Evolutionary conservation across 2,797 vertebrate genomes (phyloP).

Genomic region (Halcyon leucocephala): DNA sequence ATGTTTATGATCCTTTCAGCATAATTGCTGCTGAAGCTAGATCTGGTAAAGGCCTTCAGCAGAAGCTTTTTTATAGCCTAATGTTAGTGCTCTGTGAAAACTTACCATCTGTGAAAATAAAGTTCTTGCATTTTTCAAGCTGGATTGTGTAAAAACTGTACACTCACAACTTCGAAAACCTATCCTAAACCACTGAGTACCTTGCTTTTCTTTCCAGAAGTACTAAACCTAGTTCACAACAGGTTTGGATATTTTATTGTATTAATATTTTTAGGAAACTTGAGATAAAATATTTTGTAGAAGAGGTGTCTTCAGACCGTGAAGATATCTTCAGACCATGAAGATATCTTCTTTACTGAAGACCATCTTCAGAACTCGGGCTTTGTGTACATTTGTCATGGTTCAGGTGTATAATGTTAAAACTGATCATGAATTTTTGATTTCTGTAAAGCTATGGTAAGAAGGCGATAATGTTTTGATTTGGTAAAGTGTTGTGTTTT

Average conservation of each 20-base stretch:
- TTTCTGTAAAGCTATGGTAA: not conserved
- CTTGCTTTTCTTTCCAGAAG: not conserved
- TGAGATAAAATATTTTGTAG: not conserved
- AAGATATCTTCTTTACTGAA: no score
- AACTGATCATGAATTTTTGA: not conserved
- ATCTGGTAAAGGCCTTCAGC: not conserved
- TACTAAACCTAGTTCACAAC: not conserved
- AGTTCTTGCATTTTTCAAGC: not conserved
- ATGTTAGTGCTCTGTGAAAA: not conserved
- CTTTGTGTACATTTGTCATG: not conserved
- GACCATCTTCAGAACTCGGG: rapidly evolving
- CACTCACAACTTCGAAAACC: not conserved
- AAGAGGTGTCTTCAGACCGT: not conserved
- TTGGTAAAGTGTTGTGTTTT: not conserved
- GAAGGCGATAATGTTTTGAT: not conserved
- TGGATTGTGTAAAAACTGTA: not conserved
- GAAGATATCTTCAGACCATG: no score
- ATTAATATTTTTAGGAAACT: not conserved
- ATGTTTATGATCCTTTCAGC: slow-evolving; percentile 1
- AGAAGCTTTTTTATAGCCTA: not conserved
- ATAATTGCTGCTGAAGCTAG: not conserved
- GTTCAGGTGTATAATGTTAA: not conserved
- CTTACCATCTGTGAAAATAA: not conserved
- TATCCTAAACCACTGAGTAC: not conserved
- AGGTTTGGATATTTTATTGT: not conserved